Conservation (phyloP, 1,140 invertebrate species). For the Scylla paramamosain region DNA sequence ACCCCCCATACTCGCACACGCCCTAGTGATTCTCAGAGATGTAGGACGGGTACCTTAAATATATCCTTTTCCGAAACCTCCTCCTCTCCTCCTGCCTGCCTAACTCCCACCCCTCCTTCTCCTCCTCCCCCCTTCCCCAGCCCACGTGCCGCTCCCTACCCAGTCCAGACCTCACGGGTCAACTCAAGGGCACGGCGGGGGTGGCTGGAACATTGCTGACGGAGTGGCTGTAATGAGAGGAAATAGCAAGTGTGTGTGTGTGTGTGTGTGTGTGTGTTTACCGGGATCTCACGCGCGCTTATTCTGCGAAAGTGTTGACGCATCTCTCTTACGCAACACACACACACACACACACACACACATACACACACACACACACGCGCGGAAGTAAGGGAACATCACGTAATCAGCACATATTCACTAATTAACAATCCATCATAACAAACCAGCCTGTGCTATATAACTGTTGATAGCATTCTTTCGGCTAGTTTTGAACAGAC, state of each 20-base stretch:
- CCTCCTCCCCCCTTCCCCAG: neutral
- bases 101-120: neutral
- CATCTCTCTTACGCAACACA: neutral
- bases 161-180: neutral
- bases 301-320: neutral
- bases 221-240: neutral
- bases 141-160: neutral
- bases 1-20: too few relatives aligned
- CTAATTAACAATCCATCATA: too few relatives aligned
- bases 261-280: neutral
- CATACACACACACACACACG: slow-evolving; percentile 11
- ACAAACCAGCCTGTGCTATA: too few relatives aligned
- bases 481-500: too few relatives aligned
- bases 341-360: slow-evolving; percentile 20
- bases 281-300: neutral
- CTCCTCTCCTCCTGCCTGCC: too few relatives aligned
- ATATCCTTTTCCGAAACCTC: too few relatives aligned
- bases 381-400: neutral
- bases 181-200: neutral
- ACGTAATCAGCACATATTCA: neutral
- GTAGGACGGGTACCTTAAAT: too few relatives aligned
- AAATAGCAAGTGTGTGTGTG: neutral
- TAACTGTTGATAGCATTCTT: too few relatives aligned
- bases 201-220: neutral
- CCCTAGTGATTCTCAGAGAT: too few relatives aligned